phyloP scores from a whole-genome alignment of 2,888 invertebrate species.

The Glaucopsyche alexis region DNA sequence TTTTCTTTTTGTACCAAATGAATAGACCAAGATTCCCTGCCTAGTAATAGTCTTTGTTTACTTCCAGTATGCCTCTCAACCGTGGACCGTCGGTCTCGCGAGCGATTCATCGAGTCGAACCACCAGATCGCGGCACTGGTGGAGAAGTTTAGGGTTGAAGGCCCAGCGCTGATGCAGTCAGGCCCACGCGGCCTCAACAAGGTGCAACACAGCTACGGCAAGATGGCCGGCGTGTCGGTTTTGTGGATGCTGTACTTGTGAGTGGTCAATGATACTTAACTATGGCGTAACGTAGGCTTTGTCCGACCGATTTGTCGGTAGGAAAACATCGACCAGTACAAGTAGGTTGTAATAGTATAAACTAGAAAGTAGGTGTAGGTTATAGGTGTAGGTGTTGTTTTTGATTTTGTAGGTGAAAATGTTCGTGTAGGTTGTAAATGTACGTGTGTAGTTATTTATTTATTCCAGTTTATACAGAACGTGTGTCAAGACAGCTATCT shows the following conservation, averaged over 20 bases:
- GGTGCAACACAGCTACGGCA: constrained; percentile 87
- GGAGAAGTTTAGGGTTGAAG: constrained; percentile 94
- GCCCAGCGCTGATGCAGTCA: constrained; percentile 86
- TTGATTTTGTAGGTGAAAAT: too few relatives aligned
- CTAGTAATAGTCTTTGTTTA: not conserved
- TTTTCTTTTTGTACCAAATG: not conserved
- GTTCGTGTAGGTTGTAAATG: too few relatives aligned
- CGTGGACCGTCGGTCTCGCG: constrained; percentile 86
- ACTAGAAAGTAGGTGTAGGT: too few relatives aligned
- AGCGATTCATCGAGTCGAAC: constrained; percentile 95
- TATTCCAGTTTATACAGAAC: too few relatives aligned
- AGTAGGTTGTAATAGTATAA: too few relatives aligned
- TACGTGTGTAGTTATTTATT: too few relatives aligned
- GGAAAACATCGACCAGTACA: too few relatives aligned
- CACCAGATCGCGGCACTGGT: constrained; percentile 95
- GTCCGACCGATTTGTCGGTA: too few relatives aligned
- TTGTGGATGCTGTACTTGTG: constrained; percentile 85
- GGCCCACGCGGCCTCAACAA: constrained; percentile 82
- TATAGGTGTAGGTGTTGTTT: too few relatives aligned
- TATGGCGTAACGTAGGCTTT: too few relatives aligned
- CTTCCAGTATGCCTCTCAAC: constrained; percentile 80
- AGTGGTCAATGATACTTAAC: constrained; percentile 45
- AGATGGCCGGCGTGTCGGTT: constrained; percentile 84
- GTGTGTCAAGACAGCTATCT: too few relatives aligned
- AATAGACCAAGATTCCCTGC: not conserved